Evolutionary conservation across 2,797 vertebrate genomes (phyloP).

Genomic region (Mormyrops boulengeri): DNA sequence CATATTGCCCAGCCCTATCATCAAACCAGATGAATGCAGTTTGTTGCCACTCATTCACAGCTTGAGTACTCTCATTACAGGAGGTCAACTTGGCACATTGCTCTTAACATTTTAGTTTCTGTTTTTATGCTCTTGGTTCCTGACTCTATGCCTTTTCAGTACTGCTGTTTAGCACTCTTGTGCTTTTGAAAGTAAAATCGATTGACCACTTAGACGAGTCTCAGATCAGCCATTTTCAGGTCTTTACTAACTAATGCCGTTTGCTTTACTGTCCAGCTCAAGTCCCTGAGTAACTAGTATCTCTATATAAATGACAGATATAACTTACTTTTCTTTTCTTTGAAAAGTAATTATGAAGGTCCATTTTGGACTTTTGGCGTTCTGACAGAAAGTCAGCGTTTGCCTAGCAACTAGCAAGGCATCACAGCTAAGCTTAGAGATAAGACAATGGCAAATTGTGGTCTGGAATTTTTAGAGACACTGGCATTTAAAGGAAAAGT

Average conservation of each 20-base stretch:
- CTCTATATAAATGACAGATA: not conserved
- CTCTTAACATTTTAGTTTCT: not conserved
- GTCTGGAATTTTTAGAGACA: not conserved
- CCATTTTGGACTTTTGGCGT: too few species aligned
- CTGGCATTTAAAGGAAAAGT: not conserved
- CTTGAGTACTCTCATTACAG: not conserved
- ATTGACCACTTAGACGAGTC: not conserved
- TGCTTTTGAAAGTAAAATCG: not conserved
- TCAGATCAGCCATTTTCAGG: not conserved
- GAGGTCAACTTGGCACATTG: not conserved
- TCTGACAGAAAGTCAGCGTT: too few species aligned
- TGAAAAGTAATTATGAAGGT: too few species aligned
- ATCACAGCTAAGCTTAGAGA: too few species aligned
- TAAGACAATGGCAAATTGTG: too few species aligned
- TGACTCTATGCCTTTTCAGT: not conserved
- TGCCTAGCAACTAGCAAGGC: too few species aligned
- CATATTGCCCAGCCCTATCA: not conserved
- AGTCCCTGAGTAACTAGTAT: too few species aligned
- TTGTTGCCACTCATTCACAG: not conserved
- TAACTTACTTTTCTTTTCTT: too few species aligned
- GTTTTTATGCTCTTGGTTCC: not conserved
- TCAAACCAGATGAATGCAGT: not conserved
- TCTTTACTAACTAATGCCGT: too few species aligned
- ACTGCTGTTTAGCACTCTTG: not conserved
- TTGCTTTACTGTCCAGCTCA: too few species aligned